Evolutionary conservation across 2,797 vertebrate genomes (phyloP).

Genomic region (Syncerus caffer): DNA sequence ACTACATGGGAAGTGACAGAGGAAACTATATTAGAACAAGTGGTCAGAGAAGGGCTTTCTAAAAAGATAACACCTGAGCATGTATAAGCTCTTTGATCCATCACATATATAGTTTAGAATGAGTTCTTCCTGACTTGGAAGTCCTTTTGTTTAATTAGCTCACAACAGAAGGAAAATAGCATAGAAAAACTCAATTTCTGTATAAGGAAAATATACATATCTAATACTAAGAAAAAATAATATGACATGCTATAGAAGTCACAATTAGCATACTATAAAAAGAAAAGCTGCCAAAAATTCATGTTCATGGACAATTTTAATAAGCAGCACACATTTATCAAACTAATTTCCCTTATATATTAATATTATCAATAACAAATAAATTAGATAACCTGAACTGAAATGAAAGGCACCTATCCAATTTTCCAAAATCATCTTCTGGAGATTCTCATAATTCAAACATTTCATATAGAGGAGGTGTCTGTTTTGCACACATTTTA

Average conservation of each 20-base stretch:
- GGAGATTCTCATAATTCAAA: not conserved
- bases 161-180: not conserved
- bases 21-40: not conserved
- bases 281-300: not conserved
- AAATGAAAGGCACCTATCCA: not conserved
- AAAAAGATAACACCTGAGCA: not conserved
- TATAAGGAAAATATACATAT: not conserved
- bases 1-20: not conserved
- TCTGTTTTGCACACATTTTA: not conserved
- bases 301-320: not conserved
- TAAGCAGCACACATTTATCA: not conserved
- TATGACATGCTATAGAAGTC: not conserved
- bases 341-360: not conserved
- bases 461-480: accelerated
- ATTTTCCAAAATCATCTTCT: not conserved
- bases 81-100: not conserved
- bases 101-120: not conserved
- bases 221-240: not conserved
- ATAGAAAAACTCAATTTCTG: not conserved
- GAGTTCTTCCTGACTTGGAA: not conserved
- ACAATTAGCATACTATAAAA: not conserved
- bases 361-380: not conserved
- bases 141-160: not conserved
- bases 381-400: not conserved
- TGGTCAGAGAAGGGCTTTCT: not conserved